Percentiles rank a stretch among this genome's conserved stretches.
Evolutionary conservation across 2,113 vertebrate species (phyloP).

Genomic region (Mormoops blainvillei): DNA sequence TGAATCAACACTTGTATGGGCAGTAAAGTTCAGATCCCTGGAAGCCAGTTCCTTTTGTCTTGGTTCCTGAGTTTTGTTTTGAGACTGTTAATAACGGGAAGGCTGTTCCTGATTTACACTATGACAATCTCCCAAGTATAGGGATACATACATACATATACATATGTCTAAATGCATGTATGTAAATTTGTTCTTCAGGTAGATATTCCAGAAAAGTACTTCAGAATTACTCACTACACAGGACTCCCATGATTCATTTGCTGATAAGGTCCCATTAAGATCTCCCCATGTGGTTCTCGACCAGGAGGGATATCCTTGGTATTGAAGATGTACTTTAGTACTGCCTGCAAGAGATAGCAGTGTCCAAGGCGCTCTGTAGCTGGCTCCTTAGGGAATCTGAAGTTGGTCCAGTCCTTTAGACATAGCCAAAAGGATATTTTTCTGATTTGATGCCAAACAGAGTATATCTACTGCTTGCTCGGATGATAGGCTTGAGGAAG

Average conservation of each 20-base stretch:
- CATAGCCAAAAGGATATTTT: neutral
- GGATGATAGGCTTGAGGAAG: neutral
- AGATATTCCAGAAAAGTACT: constrained; percentile 2
- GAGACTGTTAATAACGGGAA: neutral
- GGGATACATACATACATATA: neutral
- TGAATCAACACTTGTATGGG: constrained; percentile 43
- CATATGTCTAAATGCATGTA: neutral
- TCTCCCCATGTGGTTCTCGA: neutral
- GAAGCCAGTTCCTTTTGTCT: constrained; percentile 40
- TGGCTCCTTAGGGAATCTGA: constrained; percentile 42
- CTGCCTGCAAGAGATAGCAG: neutral
- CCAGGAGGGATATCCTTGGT: neutral
- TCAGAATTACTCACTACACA: constrained; percentile 3
- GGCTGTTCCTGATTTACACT: constrained; percentile 33
- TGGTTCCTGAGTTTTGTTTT: constrained; percentile 52
- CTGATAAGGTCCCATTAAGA: neutral
- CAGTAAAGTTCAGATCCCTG: constrained; percentile 53
- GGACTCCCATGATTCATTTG: neutral
- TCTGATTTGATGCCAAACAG: constrained; percentile 13
- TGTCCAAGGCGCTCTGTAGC: neutral
- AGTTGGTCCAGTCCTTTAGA: constrained; percentile 37
- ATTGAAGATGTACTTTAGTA: neutral
- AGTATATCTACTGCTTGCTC: neutral
- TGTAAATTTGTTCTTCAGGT: neutral
- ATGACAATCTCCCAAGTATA: constrained; percentile 9